Evolutionary conservation across 2,113 vertebrate genomes (phyloP).

Genomic region (Chamaetylas fuelleborni): DNA sequence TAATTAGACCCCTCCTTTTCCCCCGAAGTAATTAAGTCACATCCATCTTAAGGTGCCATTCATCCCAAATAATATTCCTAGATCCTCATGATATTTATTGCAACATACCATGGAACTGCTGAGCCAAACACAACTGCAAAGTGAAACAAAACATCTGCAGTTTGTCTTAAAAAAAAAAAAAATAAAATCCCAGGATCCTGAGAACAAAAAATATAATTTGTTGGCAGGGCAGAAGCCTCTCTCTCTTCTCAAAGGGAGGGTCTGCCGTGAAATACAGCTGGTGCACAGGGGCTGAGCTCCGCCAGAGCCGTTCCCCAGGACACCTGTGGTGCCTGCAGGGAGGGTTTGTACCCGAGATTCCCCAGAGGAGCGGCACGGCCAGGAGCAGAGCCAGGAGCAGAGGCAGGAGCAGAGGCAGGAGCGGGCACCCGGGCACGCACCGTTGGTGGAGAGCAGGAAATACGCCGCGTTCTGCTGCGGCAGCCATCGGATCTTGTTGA

Average conservation of each 20-base stretch:
- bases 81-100: slow-evolving; percentile 7
- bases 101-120: not conserved
- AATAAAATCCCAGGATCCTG: not conserved
- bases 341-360: accelerated
- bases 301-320: not conserved
- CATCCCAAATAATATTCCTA: slow-evolving; percentile 47
- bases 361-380: accelerated
- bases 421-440: slow-evolving; percentile 45
- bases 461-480: slow-evolving; percentile 97
- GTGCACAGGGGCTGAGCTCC: accelerated
- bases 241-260: not conserved
- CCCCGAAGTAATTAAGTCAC: slow-evolving; percentile 70
- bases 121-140: not conserved
- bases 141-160: not conserved
- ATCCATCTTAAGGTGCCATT: slow-evolving; percentile 58
- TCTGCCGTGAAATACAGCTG: not conserved
- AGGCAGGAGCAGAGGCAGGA: accelerated
- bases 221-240: not conserved
- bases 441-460: slow-evolving; percentile 94
- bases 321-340: not conserved
- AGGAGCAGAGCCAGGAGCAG: accelerated
- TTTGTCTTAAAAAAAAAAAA: not conserved
- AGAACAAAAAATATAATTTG: not conserved
- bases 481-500: slow-evolving; percentile 98
- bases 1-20: slow-evolving; percentile 58